Evolutionary conservation across 1,140 invertebrate species (phyloP), one percentile per base, ranked within the genome.

Genomic region (Dinothrombium tinctorium): DNA sequence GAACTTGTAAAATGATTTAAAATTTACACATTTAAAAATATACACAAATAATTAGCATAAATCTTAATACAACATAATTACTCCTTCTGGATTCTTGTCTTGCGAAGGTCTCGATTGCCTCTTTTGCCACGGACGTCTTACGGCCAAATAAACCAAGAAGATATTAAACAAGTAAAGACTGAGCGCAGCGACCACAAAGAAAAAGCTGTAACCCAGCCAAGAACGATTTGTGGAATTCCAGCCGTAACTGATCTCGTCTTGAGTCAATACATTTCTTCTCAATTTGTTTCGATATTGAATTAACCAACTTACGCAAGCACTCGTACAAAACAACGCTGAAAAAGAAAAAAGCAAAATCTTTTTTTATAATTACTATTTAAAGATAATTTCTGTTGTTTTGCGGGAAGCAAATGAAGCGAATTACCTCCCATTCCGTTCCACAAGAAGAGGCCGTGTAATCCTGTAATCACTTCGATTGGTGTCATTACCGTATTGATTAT

Each of bases 61-160:
- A 41, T 21, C 29, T 64, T 60, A 80, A 53, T 79, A 80, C 36
- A 80, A 59, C 75, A 81, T 79, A 54, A 80, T 79, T 48, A 74
- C 75, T 51, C 74, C 76, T 48, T 78, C 77, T 39, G 73, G 68
- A 59, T 80, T 79, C 56, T 80, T 76, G 52, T 79, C 74, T 0
- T 67, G 60, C 19, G 51, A 49, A 9, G 50, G 46, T 33, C 51
- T 51, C 47, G 69, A 69, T 20, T 68, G 61, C 31, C 47, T 39
- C 15, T 49, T 43, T 24, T 72, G 66, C 19, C 67, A 60, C 7
- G 63, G 61, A 52, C 74, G 71, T 21, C 67, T 67, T 33, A 70
- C 72, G 12, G 74, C 75, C 49, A 78, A 67, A 43, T 70, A 68
- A 6, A 83, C 65, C 39, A 80, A 63, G 3, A 74, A 59, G 45